phyloP scores from a whole-genome alignment of 2,888 invertebrate species.

The Hypomecis punctinalis region DNA sequence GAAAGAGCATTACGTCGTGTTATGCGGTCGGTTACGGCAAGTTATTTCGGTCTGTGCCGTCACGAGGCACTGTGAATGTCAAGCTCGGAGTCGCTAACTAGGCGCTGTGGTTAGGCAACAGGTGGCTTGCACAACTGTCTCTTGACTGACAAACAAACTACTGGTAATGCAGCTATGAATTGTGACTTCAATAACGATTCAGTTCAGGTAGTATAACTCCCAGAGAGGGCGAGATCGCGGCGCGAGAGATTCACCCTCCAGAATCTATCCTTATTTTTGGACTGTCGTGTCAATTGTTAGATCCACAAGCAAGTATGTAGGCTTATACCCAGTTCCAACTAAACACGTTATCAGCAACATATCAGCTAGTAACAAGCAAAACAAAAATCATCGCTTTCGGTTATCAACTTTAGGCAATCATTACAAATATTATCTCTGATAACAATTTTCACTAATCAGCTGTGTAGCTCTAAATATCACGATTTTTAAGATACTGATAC shows the following conservation, averaged over 20 bases:
- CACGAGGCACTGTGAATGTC: slow-evolving; percentile 78
- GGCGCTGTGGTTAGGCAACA: slow-evolving; percentile 74
- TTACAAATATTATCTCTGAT: background rate
- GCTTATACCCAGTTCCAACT: no score
- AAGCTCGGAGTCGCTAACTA: slow-evolving; percentile 76
- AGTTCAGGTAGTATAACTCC: no score
- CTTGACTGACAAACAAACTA: slow-evolving; percentile 54
- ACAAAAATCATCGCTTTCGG: no score
- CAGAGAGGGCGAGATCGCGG: no score
- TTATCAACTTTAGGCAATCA: no score
- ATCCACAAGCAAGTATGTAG: no score
- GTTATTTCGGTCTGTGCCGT: slow-evolving; percentile 79
- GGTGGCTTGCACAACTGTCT: slow-evolving; percentile 72
- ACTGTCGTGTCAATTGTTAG: no score
- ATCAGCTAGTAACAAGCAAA: no score
- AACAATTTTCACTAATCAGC: background rate
- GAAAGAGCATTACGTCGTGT: slow-evolving; percentile 78
- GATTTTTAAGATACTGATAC: background rate
- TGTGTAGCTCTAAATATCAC: background rate
- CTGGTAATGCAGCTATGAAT: slow-evolving; percentile 36
- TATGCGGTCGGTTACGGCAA: slow-evolving; percentile 79
- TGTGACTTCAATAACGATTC: slow-evolving; percentile 5
- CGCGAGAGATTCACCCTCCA: no score
- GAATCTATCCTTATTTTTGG: no score
- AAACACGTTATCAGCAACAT: no score